Percentiles rank a stretch among this genome's conserved stretches.
Evolutionary conservation across 30 jellyfish, hydroid and myxozoan genomes (phyloP).

Genomic region (Aurelia sp.): DNA sequence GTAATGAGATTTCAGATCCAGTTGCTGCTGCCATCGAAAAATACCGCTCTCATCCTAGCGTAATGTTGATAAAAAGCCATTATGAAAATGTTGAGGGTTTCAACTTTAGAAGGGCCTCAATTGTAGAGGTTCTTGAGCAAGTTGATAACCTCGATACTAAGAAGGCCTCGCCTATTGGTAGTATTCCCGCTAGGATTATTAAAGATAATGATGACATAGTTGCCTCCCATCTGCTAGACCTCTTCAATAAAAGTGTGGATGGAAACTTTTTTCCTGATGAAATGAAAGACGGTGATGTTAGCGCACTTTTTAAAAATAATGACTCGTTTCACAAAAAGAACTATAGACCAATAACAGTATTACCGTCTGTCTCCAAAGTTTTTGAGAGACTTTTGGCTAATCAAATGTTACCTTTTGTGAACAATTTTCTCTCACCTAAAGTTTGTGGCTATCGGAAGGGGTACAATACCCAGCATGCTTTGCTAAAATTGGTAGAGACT

Average conservation of each 20-base stretch:
- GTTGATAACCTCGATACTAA: neutral
- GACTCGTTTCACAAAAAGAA: neutral
- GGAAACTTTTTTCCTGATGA: slow-evolving; percentile 14
- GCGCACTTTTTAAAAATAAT: slow-evolving; percentile 15
- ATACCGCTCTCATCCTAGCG: slow-evolving; percentile 48
- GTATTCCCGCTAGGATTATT: too few relatives aligned
- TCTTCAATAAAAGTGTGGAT: neutral
- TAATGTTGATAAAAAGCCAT: neutral
- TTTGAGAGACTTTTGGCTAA: too few relatives aligned
- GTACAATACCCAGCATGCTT: neutral
- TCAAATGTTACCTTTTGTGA: slow-evolving; percentile 1
- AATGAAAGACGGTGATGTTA: slow-evolving; percentile 32
- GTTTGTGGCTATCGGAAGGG: slow-evolving; percentile 47
- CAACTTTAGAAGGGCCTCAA: neutral
- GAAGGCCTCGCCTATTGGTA: neutral
- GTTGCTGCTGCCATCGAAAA: slow-evolving; percentile 41
- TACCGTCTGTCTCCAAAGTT: too few relatives aligned
- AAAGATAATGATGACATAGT: too few relatives aligned
- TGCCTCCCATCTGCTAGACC: neutral
- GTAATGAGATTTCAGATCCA: slow-evolving; percentile 2
- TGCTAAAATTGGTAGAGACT: slow-evolving; percentile 29
- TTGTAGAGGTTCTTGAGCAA: too few relatives aligned
- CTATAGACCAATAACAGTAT: too few relatives aligned
- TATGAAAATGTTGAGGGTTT: slow-evolving; percentile 14
- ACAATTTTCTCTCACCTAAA: slow-evolving; percentile 39